Conservation (phyloP, 2,888 invertebrate genomes). For the Drosophila limbata region DNA sequence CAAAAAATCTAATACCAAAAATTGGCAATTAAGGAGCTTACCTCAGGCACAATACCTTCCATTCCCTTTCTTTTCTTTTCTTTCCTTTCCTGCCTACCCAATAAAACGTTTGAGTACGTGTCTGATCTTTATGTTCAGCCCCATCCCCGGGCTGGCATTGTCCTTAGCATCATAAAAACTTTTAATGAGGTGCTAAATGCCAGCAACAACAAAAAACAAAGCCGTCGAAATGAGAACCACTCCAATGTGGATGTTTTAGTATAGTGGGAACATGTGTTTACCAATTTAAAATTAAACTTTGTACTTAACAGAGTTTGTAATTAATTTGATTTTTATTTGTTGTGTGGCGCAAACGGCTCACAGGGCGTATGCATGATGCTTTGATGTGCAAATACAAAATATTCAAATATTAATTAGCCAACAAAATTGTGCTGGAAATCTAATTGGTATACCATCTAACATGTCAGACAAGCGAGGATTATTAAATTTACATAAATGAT, state of each 20-base stretch:
- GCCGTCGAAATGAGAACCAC: constrained; percentile 17
- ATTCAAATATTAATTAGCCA: constrained; percentile 51
- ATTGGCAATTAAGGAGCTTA: constrained; percentile 46
- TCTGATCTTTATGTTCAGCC: constrained; percentile 33
- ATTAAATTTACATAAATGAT: constrained; percentile 65
- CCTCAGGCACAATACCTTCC: constrained; percentile 23
- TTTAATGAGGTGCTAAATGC: constrained; percentile 58
- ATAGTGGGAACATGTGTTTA: constrained; percentile 28
- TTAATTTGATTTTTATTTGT: constrained; percentile 29
- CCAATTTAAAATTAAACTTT: constrained; percentile 48
- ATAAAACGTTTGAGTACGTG: constrained; percentile 51
- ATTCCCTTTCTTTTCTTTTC: no score
- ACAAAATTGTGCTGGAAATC: constrained; percentile 31
- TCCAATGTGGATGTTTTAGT: not conserved
- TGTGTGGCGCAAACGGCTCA: not conserved
- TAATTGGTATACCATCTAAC: constrained; percentile 27
- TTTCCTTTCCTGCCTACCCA: constrained; percentile 12
- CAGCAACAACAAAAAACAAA: constrained; percentile 23
- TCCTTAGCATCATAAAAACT: constrained; percentile 48
- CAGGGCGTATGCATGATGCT: constrained; percentile 38
- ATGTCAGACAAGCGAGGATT: constrained; percentile 23
- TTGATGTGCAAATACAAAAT: constrained; percentile 59
- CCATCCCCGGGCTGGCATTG: constrained; percentile 1
- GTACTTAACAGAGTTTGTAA: constrained; percentile 42
- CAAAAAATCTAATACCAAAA: constrained; percentile 45